These are phyloP conservation scores for Drosophila sturtevanti DNA, from an alignment of 1,140 invertebrate genomes.

Conservation along the genomic window DNA sequence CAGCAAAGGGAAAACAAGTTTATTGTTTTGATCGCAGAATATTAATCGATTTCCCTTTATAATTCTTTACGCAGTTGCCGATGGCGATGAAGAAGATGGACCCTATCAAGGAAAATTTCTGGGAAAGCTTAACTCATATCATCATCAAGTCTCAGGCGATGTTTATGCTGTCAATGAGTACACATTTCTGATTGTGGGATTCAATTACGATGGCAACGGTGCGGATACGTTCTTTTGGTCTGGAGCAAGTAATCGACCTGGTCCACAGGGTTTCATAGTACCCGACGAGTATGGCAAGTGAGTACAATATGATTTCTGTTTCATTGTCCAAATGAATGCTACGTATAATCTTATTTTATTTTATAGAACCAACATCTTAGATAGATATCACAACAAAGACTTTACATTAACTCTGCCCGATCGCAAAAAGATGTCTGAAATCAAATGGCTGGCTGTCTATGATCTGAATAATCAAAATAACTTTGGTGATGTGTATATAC, in stretches of 20 bases:
- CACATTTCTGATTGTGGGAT: slow-evolving; percentile 91
- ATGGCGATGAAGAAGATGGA: slow-evolving; percentile 85
- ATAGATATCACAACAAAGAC: slow-evolving; percentile 93
- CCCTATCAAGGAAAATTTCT: slow-evolving; percentile 91
- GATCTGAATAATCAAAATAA: slow-evolving; percentile 93
- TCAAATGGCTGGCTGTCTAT: slow-evolving; percentile 96
- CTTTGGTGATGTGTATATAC: slow-evolving; percentile 95
- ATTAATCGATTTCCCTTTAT: not conserved
- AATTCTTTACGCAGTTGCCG: slow-evolving; percentile 34
- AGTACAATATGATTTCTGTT: slow-evolving; percentile 72
- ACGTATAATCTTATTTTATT: not conserved
- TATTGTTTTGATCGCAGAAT: slow-evolving; percentile 15
- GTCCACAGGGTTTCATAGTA: slow-evolving; percentile 95
- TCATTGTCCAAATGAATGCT: not conserved
- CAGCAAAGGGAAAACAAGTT: slow-evolving; percentile 29
- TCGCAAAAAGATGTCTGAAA: slow-evolving; percentile 92
- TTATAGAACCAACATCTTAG: slow-evolving; percentile 92
- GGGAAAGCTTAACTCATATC: slow-evolving; percentile 94
- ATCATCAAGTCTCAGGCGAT: slow-evolving; percentile 93
- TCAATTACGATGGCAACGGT: slow-evolving; percentile 96
- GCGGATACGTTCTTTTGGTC: slow-evolving; percentile 96
- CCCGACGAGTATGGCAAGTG: slow-evolving; percentile 94
- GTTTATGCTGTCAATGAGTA: slow-evolving; percentile 95
- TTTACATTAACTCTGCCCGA: slow-evolving; percentile 93
- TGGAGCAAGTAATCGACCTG: slow-evolving; percentile 92